Evolutionary conservation across 2,113 vertebrate species (phyloP).

Genomic region (Melanocharis versteri): DNA sequence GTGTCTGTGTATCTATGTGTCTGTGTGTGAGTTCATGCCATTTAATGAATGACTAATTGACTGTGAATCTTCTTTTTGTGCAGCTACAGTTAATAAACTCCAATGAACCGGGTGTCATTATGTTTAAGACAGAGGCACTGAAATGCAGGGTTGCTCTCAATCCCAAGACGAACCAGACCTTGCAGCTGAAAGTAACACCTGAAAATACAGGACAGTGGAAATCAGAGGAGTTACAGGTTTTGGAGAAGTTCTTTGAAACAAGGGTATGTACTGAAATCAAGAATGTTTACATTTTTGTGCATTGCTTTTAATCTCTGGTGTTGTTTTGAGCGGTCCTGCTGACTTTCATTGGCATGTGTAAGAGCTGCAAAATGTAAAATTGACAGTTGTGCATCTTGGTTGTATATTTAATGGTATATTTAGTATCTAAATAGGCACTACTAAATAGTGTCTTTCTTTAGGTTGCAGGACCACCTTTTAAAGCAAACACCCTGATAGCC

Average conservation of each 20-base stretch:
- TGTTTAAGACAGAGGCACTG: constrained; percentile 97
- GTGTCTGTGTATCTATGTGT: background rate
- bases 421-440: background rate
- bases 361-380: background rate
- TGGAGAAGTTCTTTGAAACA: constrained; percentile 98
- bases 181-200: constrained; percentile 97
- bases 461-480: constrained; percentile 98
- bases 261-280: constrained; percentile 76
- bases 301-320: background rate
- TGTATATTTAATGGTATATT: background rate
- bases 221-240: constrained; percentile 93
- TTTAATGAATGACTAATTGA: background rate
- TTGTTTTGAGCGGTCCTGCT: background rate
- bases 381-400: background rate
- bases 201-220: constrained; percentile 97
- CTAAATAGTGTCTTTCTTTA: constrained; percentile 62
- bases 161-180: constrained; percentile 95
- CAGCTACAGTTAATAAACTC: constrained; percentile 95
- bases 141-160: constrained; percentile 97
- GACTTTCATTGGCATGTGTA: background rate
- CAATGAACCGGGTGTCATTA: constrained; percentile 96
- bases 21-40: background rate
- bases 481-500: constrained; percentile 98
- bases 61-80: background rate
- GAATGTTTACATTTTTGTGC: background rate